These are phyloP conservation scores for Ceratina australensis DNA, from an alignment of 1,140 invertebrate species.

Conservation along the genomic window DNA sequence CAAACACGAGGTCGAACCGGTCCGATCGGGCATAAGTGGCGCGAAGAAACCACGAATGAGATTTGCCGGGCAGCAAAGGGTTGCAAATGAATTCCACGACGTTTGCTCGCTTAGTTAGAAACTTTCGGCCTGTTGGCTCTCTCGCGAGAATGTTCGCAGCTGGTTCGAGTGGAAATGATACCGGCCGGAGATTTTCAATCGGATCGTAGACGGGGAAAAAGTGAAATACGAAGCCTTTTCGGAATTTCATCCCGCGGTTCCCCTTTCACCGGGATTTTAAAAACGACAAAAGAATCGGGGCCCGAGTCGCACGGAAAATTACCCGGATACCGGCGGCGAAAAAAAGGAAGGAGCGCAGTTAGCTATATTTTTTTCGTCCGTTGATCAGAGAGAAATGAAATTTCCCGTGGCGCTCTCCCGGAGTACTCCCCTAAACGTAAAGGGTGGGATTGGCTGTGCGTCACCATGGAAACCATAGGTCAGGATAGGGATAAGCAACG, in stretches of 20 bases:
- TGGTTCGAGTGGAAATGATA: not conserved
- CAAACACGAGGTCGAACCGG: slow-evolving; percentile 40
- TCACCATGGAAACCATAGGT: slow-evolving; percentile 65
- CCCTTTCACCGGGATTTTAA: slow-evolving; percentile 13
- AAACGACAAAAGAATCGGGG: slow-evolving; percentile 3
- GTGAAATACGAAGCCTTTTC: slow-evolving; percentile 1
- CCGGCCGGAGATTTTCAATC: too few species aligned
- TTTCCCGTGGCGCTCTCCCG: slow-evolving; percentile 56
- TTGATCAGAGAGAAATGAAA: slow-evolving; percentile 58
- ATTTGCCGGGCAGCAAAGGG: slow-evolving; percentile 9
- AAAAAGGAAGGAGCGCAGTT: slow-evolving; percentile 32
- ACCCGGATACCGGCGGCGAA: slow-evolving; percentile 23
- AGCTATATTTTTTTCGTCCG: slow-evolving; percentile 42
- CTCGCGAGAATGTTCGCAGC: not conserved
- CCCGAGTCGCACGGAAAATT: slow-evolving; percentile 29
- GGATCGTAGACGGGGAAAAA: too few species aligned
- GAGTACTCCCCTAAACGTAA: slow-evolving; percentile 58
- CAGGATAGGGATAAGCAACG: slow-evolving; percentile 67
- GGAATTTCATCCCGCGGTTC: not conserved
- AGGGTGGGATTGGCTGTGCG: slow-evolving; percentile 62
- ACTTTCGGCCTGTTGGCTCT: too few species aligned
- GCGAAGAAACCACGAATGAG: slow-evolving; percentile 40
- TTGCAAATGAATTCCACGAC: slow-evolving; percentile 23
- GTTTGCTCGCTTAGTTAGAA: slow-evolving; percentile 54
- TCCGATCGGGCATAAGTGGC: slow-evolving; percentile 30